A percentile compares a stretch with the other conserved stretches of the same genome.
Evolutionary conservation across 2,113 vertebrate genomes (phyloP).

Genomic region (Elephantulus edwardii): DNA sequence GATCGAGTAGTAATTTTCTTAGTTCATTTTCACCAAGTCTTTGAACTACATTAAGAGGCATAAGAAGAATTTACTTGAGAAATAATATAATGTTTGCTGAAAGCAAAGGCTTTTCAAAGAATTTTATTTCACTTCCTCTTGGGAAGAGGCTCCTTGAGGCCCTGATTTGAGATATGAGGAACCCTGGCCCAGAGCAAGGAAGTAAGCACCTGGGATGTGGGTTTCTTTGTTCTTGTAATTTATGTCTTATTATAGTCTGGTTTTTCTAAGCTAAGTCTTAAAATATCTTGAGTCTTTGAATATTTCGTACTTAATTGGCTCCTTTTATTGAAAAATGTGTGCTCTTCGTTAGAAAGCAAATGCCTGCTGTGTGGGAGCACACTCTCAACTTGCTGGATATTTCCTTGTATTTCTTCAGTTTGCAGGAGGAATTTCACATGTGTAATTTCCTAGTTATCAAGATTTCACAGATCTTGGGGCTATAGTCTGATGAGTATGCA

Average conservation of each 20-base stretch:
- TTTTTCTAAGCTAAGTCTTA: not conserved
- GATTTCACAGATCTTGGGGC: constrained; percentile 2
- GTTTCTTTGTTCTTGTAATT: not conserved
- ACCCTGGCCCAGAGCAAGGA: not conserved
- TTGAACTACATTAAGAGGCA: not conserved
- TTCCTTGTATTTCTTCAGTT: too few relatives aligned
- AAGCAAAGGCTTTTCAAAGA: not conserved
- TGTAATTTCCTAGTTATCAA: constrained; percentile 59
- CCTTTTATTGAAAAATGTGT: not conserved
- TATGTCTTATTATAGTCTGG: not conserved
- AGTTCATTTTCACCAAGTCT: not conserved
- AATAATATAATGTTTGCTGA: not conserved
- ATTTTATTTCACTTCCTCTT: not conserved
- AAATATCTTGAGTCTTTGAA: not conserved
- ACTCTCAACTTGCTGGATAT: not conserved
- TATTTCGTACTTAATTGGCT: not conserved
- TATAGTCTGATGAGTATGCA: constrained; percentile 58
- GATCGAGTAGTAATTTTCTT: not conserved
- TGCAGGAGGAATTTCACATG: not conserved
- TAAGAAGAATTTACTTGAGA: not conserved
- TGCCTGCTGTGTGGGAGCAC: not conserved
- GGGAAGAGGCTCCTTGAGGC: not conserved
- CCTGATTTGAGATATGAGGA: not conserved
- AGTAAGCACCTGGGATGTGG: not conserved
- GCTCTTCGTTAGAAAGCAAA: not conserved